Conservation (phyloP, 1,140 invertebrate species). For the Trichonephila clavata region DNA sequence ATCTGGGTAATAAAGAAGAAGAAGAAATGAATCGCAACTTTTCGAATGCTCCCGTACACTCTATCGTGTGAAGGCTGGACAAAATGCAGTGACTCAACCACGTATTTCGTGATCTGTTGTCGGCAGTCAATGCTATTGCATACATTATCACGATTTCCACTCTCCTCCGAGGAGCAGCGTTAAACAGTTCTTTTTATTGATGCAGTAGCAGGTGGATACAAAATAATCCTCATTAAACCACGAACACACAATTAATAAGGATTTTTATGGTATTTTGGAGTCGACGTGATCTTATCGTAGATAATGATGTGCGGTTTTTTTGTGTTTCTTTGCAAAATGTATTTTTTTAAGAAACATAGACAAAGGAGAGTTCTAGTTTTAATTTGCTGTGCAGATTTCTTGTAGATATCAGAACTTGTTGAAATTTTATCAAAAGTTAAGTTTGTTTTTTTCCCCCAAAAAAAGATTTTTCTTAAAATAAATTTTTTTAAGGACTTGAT, state of each 20-base stretch:
- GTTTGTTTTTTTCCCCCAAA: too few species aligned
- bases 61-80: neutral
- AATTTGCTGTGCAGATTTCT: too few species aligned
- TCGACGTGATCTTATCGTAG: neutral
- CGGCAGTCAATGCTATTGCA: neutral
- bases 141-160: neutral
- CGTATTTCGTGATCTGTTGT: neutral
- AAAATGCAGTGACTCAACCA: neutral
- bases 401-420: too few species aligned
- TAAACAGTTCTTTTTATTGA: constrained; percentile 42
- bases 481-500: too few species aligned
- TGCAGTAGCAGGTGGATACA: constrained; percentile 47
- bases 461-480: too few species aligned
- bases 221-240: constrained; percentile 23
- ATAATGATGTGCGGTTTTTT: neutral
- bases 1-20: too few species aligned
- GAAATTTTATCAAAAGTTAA: too few species aligned
- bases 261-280: neutral
- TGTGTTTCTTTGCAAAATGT: neutral
- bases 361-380: too few species aligned
- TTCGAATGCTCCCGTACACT: too few species aligned
- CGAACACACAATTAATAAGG: neutral
- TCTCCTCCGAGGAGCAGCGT: neutral
- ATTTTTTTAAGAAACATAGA: neutral
- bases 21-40: too few species aligned